Evolutionary conservation across 2,888 invertebrate species (phyloP).

Genomic region (Drosophila engyochracea): DNA sequence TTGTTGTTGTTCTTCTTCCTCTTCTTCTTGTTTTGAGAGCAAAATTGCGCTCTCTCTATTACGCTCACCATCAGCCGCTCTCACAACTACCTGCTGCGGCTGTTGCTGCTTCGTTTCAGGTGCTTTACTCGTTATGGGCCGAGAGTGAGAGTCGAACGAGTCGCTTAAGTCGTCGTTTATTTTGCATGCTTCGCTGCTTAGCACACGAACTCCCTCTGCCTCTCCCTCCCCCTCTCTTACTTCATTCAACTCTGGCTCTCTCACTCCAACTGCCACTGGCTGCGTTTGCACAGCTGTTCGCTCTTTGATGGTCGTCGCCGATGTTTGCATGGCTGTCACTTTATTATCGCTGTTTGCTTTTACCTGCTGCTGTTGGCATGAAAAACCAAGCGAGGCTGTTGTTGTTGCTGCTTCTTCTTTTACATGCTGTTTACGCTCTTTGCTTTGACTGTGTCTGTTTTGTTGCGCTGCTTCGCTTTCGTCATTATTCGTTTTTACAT

Average conservation of each 20-base stretch:
- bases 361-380: constrained; percentile 66
- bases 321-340: constrained; percentile 50
- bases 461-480: constrained; percentile 59
- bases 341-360: constrained; percentile 70
- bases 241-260: neutral
- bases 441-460: constrained; percentile 38
- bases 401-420: constrained; percentile 30
- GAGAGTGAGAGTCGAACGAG: constrained; percentile 67
- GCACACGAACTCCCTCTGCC: constrained; percentile 16
- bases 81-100: constrained; percentile 50
- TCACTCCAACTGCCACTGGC: constrained; percentile 11
- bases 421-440: constrained; percentile 59
- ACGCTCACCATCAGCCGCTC: constrained; percentile 40
- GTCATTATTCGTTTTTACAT: constrained; percentile 70
- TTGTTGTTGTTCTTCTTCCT: constrained; percentile 4
- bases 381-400: constrained; percentile 55
- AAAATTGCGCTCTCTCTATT: constrained; percentile 7
- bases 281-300: constrained; percentile 74
- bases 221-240: constrained; percentile 3
- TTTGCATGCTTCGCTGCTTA: constrained; percentile 75
- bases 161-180: constrained; percentile 66
- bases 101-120: constrained; percentile 64
- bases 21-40: constrained; percentile 25
- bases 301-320: constrained; percentile 38
- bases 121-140: constrained; percentile 67